Evolutionary conservation across 2,888 invertebrate genomes (phyloP).

Genomic region (Tipula lateralis): DNA sequence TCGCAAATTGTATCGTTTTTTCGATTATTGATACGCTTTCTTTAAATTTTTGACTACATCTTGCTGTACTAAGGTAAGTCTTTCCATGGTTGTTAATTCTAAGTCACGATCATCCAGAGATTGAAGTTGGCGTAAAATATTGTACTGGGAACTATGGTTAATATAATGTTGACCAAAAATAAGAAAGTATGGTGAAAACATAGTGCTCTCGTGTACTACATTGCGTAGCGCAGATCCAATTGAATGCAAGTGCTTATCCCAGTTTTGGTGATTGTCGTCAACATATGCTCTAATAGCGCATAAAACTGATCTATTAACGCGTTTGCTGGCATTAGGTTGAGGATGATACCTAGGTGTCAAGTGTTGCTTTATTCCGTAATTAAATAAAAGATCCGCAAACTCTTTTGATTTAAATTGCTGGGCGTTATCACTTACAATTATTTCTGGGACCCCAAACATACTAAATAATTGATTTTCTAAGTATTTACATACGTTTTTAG

Average conservation of each 20-base stretch:
- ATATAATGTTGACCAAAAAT: neutral
- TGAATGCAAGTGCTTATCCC: neutral
- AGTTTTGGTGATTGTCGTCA: neutral
- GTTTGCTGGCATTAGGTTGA: conserved; percentile 37
- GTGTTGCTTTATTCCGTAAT: too few species aligned
- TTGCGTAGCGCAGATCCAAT: neutral
- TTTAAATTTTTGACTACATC: neutral
- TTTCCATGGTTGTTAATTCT: neutral
- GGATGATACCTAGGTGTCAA: conserved; percentile 36
- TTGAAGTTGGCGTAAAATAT: neutral
- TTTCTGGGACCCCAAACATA: neutral
- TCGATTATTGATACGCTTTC: neutral
- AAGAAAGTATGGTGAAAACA: neutral
- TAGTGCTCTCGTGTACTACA: neutral
- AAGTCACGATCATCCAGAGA: neutral
- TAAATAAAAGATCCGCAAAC: neutral
- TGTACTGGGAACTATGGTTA: neutral
- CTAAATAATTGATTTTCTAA: too few species aligned
- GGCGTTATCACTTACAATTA: neutral
- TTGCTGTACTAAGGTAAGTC: neutral
- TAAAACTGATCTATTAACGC: conserved; percentile 33
- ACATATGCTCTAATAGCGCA: neutral
- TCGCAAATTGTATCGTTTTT: neutral
- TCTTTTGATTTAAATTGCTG: neutral
- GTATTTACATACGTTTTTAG: too few species aligned